These are phyloP conservation scores for Sarcoramphus papa DNA, from an alignment of 2,797 vertebrate species.

Conservation along the genomic window DNA sequence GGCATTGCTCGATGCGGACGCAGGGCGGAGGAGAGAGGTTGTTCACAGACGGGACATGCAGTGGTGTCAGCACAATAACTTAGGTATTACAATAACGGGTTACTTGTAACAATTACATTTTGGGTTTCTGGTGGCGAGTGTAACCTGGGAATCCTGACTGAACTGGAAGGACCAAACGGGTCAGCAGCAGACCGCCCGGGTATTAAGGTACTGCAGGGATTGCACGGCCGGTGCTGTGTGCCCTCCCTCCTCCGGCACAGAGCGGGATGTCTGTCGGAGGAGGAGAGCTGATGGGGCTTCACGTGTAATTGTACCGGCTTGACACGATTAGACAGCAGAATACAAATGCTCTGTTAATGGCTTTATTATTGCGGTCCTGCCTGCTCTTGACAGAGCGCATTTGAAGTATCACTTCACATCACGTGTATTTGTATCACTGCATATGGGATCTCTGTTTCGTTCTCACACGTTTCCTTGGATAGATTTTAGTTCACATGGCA, in stretches of 20 bases:
- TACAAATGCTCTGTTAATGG: not conserved
- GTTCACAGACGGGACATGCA: not conserved
- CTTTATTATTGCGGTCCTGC: not conserved
- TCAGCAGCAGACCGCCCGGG: not conserved
- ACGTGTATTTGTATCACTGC: not conserved
- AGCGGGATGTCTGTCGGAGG: not conserved
- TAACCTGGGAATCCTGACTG: not conserved
- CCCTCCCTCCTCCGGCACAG: not conserved
- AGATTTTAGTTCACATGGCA: not conserved
- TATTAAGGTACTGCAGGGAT: not conserved
- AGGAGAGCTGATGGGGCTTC: not conserved
- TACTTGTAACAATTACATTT: not conserved
- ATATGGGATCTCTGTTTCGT: not conserved
- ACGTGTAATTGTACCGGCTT: fast-evolving
- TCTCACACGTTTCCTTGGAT: not conserved
- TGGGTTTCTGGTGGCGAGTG: not conserved
- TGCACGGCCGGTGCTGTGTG: not conserved
- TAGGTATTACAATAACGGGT: not conserved
- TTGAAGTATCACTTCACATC: not conserved
- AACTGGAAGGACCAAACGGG: not conserved
- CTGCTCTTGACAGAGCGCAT: not conserved
- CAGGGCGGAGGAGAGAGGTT: not conserved
- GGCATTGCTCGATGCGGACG: fast-evolving
- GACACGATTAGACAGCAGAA: not conserved
- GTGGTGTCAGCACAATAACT: not conserved